A percentile compares a stretch with the other conserved stretches of the same genome.
These are phyloP conservation scores for Amblyornis subalaris DNA, from an alignment of 2,113 vertebrate genomes.

Conservation along the genomic window DNA sequence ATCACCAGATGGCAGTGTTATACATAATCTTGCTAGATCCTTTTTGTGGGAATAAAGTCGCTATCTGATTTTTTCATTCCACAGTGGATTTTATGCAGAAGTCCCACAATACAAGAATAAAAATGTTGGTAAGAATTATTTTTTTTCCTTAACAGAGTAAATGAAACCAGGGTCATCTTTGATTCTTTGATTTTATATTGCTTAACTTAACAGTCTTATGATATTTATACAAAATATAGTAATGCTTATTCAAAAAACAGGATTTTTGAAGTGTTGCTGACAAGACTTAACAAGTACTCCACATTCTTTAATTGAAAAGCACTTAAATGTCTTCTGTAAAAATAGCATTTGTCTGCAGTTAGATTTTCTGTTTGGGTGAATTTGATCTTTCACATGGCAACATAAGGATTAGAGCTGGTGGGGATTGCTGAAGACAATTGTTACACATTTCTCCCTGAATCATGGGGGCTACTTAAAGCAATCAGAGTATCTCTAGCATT, in stretches of 20 bases:
- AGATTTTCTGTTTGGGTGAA: slow-evolving; percentile 3
- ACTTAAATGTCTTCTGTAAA: background rate
- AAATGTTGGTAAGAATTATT: background rate
- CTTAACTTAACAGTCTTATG: background rate
- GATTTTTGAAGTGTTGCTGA: background rate
- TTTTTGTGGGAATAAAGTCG: background rate
- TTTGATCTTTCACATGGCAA: background rate
- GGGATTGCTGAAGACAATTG: background rate
- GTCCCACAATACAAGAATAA: background rate
- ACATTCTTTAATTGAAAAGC: background rate
- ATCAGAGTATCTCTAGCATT: background rate
- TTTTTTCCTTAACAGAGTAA: background rate
- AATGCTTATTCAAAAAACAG: background rate
- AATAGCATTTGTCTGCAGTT: background rate
- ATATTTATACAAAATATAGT: background rate
- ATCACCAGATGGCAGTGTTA: slow-evolving; percentile 46
- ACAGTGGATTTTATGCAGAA: background rate
- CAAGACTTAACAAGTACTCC: background rate
- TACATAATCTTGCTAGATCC: background rate
- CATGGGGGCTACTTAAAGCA: background rate
- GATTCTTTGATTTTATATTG: background rate
- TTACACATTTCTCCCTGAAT: background rate
- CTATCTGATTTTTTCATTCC: background rate
- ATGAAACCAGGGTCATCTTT: background rate
- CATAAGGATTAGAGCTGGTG: background rate